phyloP scores from a whole-genome alignment of 2,113 vertebrate genomes.

The Donacobius atricapilla region DNA sequence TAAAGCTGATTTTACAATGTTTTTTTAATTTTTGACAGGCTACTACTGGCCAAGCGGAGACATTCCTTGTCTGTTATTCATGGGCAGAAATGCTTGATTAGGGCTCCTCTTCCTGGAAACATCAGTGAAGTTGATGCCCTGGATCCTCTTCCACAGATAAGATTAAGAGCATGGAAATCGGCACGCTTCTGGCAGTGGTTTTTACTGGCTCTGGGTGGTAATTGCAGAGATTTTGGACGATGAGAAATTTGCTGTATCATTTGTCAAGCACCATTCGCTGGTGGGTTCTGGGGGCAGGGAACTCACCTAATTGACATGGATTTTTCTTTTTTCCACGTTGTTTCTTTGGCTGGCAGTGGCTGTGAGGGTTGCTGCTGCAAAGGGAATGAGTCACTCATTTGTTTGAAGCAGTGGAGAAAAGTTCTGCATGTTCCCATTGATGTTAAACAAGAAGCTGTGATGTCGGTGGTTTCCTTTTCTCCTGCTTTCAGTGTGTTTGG shows the following conservation, averaged over 20 bases:
- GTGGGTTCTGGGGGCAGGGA: not conserved
- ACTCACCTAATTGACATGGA: not conserved
- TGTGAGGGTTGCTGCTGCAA: not conserved
- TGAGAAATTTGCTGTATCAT: not conserved
- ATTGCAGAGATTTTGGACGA: not conserved
- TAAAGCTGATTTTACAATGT: constrained; percentile 5
- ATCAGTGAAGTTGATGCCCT: constrained; percentile 12
- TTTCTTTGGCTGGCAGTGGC: not conserved
- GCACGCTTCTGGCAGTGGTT: constrained; percentile 5
- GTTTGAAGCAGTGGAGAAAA: not conserved
- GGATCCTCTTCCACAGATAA: constrained; percentile 45
- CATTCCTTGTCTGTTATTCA: constrained; percentile 47
- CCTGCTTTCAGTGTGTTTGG: not conserved
- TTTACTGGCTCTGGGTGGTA: not conserved
- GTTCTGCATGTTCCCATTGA: not conserved
- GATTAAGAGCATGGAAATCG: not conserved
- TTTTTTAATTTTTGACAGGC: constrained; percentile 41
- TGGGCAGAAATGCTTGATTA: constrained; percentile 41
- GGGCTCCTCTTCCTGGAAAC: constrained; percentile 49
- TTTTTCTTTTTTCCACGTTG: not conserved
- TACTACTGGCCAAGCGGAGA: not conserved
- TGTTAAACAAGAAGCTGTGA: not conserved
- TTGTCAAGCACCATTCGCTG: rapidly evolving
- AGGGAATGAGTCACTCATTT: not conserved
- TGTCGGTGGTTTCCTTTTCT: constrained; percentile 31